phyloP scores from a whole-genome alignment of 2,888 invertebrate genomes.

The Ephialtes manifestator region DNA sequence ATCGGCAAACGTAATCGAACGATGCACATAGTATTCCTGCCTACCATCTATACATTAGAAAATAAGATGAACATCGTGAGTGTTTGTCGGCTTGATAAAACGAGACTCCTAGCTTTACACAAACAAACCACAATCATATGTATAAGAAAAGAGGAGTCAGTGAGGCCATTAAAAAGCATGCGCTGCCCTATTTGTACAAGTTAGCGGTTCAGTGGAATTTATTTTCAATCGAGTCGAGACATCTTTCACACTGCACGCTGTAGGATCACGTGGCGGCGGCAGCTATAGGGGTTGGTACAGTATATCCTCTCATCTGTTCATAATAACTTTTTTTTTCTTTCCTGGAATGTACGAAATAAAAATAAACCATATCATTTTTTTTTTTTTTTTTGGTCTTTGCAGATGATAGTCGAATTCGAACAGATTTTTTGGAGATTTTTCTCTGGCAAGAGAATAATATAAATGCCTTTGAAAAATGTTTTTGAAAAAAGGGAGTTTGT shows the following conservation, averaged over 20 bases:
- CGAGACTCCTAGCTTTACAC: conserved; percentile 50
- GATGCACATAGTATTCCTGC: conserved; percentile 25
- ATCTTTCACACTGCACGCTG: conserved; percentile 72
- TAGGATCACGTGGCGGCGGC: not conserved
- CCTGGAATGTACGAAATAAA: not conserved
- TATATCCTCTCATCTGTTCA: not conserved
- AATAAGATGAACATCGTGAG: conserved; percentile 46
- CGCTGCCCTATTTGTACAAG: conserved; percentile 77
- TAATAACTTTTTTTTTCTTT: not conserved
- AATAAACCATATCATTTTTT: not conserved
- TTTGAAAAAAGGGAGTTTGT: not conserved
- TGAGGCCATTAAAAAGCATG: conserved; percentile 74
- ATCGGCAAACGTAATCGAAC: conserved; percentile 75
- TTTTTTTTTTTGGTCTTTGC: not conserved
- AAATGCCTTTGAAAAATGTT: not conserved
- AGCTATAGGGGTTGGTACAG: not conserved
- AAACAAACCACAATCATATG: conserved; percentile 9
- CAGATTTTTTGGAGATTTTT: not conserved
- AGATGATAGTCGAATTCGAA: too few relatives aligned
- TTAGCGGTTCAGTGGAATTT: conserved; percentile 78
- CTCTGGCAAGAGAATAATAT: not conserved
- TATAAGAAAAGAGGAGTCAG: conserved; percentile 42
- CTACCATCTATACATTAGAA: conserved; percentile 33
- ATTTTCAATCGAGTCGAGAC: conserved; percentile 77
- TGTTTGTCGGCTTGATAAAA: conserved; percentile 73